These are phyloP conservation scores for Bombus waltoni DNA, from an alignment of 1,140 invertebrate genomes.

Conservation along the genomic window DNA sequence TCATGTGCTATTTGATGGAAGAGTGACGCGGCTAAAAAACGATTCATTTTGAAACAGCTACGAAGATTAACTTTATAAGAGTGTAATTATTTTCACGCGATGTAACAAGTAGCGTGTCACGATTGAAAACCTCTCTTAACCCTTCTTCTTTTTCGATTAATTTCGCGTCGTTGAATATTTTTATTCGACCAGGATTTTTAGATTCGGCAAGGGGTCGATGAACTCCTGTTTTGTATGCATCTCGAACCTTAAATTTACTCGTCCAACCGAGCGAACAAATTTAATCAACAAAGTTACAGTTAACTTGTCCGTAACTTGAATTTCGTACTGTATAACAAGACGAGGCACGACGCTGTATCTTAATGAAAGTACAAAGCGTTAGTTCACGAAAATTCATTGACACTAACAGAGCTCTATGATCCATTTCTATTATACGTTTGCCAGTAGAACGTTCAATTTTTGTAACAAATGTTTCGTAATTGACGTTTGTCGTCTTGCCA, in stretches of 20 bases:
- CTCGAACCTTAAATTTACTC: not conserved
- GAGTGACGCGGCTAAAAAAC: not conserved
- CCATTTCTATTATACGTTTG: not conserved
- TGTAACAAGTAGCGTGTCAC: too few relatives aligned
- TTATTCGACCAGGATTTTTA: not conserved
- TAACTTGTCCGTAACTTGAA: not conserved
- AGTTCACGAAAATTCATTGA: not conserved
- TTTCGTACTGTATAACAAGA: not conserved
- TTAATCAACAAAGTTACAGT: not conserved
- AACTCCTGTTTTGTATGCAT: not conserved
- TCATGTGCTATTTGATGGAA: not conserved
- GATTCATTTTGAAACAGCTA: not conserved
- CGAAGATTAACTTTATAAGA: too few relatives aligned
- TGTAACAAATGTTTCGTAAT: too few relatives aligned
- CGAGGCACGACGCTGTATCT: not conserved
- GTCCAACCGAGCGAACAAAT: not conserved
- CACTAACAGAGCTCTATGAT: not conserved
- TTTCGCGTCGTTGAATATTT: not conserved
- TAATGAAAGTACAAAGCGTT: not conserved
- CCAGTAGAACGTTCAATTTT: not conserved
- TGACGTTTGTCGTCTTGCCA: too few relatives aligned
- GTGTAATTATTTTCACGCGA: too few relatives aligned
- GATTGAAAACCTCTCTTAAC: not conserved
- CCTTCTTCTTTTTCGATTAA: not conserved
- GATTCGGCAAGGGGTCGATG: not conserved